These are phyloP conservation scores for Sula dactylatra DNA, from an alignment of 2,113 vertebrate species.

Conservation along the genomic window DNA sequence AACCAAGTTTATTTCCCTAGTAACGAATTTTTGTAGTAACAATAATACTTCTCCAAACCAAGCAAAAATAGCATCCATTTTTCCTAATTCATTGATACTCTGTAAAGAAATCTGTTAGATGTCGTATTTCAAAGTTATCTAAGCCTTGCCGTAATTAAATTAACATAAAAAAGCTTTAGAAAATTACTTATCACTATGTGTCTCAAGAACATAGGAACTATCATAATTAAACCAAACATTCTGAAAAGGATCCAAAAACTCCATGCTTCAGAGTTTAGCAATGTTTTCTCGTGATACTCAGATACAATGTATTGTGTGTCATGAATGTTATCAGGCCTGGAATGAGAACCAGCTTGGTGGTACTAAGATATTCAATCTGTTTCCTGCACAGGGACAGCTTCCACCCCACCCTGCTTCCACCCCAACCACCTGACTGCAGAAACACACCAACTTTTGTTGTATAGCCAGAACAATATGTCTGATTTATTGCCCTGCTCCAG, in stretches of 20 bases:
- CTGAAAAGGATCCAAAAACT: not conserved
- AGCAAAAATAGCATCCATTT: not conserved
- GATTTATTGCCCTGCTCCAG: not conserved
- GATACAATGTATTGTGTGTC: not conserved
- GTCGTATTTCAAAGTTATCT: not conserved
- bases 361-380: no score
- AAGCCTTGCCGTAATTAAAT: not conserved
- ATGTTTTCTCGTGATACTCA: not conserved
- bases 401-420: not conserved
- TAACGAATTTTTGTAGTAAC: not conserved
- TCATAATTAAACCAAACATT: not conserved
- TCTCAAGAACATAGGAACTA: not conserved
- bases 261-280: not conserved
- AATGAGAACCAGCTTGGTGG: not conserved
- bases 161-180: not conserved
- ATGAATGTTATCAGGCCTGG: not conserved
- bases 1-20: not conserved
- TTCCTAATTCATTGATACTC: not conserved
- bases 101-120: not conserved
- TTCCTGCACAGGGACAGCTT: not conserved
- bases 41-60: not conserved
- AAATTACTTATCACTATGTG: not conserved
- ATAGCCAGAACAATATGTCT: not conserved
- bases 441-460: not conserved
- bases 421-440: fast-evolving